Evolutionary conservation across 2,888 invertebrate genomes (phyloP), one percentile per base, ranked within the genome.

Genomic region (Andricus curvator): DNA sequence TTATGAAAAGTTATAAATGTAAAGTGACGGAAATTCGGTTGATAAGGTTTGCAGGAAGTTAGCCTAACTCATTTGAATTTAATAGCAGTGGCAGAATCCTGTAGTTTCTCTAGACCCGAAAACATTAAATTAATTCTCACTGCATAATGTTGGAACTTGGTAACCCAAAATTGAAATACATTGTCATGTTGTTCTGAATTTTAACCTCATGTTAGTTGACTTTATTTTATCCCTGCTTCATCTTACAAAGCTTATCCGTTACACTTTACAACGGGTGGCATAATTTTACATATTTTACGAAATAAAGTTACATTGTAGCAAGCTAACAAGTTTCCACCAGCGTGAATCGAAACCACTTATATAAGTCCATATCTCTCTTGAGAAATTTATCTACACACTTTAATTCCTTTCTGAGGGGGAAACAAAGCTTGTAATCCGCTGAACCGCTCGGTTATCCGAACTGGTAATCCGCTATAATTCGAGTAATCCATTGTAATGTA

Each of bases 11-110:
- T 74, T 56, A 37, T 74, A 33, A 56, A 60, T 56, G 56, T 74
- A 33, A 74, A 74, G 9, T 74, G 74, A 51, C 74, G 74, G 74
- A 74, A 56, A 74, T 74, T 74, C 22, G 33, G 20, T 37, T 56
- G 74, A 33, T 56, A 74, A 67, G 48, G 29, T 29, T 56, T 4
- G 68, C 33, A 74, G 74, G 74, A 74, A 74, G 74, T 60, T 60
- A 15, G n/a, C 56, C 74, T 37, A 74, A 56, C 74, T 74, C 74
- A 74, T 74, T 74, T 74, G 37, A 74, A 74, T 74, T 74, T 74
- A 74, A 60, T 74, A 37, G 29, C 56, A 74, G 56, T 74, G 74
- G 33, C 74, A 68, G 64, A 64, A 64, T 25, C 64, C 64, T 64
- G 29, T 64, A 29, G 1, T 64, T 64, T 29, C 17, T 25, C 64